Conservation (phyloP, 2,797 vertebrate species). For the Diceros bicornis region DNA sequence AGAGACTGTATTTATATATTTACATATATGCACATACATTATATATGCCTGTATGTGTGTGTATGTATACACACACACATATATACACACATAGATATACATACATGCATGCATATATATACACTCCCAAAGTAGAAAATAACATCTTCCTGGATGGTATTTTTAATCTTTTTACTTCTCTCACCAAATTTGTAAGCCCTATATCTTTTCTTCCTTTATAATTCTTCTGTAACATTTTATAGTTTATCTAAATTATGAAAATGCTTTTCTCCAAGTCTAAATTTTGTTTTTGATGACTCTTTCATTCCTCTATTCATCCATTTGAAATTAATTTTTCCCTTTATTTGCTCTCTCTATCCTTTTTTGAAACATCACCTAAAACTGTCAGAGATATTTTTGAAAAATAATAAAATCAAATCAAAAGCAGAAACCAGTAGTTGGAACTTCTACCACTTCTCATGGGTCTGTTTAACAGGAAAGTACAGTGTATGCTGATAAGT, state of each 20-base stretch:
- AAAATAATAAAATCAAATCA: conserved; percentile 10
- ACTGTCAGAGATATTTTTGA: not conserved
- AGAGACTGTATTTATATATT: not conserved
- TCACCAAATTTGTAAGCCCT: not conserved
- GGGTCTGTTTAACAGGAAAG: not conserved
- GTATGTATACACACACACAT: not conserved
- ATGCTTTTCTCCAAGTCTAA: not conserved
- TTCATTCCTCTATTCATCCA: not conserved
- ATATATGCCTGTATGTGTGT: not conserved
- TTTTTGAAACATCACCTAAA: conserved; percentile 23
- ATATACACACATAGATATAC: not conserved
- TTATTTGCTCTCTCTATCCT: not conserved
- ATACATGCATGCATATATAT: not conserved
- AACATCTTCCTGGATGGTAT: not conserved
- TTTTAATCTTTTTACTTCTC: conserved; percentile 50
- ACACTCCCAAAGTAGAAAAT: not conserved
- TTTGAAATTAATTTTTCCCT: conserved; percentile 53
- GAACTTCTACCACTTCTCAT: not conserved
- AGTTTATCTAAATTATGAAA: conserved; percentile 1
- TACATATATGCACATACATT: not conserved
- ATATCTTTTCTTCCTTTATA: not conserved
- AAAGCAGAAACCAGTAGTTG: conserved; percentile 18
- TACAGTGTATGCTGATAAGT: not conserved
- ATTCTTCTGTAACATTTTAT: conserved; percentile 3
- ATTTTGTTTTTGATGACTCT: conserved; percentile 33